A percentile compares a stretch with the other conserved stretches of the same genome.
Evolutionary conservation across 1,140 invertebrate genomes (phyloP).

Genomic region (Diploscapter pachys): DNA sequence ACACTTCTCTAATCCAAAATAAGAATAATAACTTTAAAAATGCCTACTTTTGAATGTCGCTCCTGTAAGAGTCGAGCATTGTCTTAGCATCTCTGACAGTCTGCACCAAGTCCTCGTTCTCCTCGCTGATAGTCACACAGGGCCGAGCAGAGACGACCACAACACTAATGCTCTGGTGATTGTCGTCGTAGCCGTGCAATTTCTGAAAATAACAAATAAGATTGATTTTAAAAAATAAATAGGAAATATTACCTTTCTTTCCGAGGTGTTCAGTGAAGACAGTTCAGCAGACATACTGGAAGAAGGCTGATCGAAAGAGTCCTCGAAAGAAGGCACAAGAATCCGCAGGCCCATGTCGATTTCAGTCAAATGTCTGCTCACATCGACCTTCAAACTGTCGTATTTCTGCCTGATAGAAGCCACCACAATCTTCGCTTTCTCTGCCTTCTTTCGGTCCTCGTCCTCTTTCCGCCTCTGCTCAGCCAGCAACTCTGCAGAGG

Average conservation of each 20-base stretch:
- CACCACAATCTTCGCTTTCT: background rate
- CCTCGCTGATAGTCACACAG: background rate
- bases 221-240: background rate
- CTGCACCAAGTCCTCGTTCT: background rate
- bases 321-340: slow-evolving; percentile 19
- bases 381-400: slow-evolving; percentile 8
- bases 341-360: slow-evolving; percentile 3
- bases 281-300: background rate
- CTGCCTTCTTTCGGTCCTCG: background rate
- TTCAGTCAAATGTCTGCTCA: slow-evolving; percentile 2
- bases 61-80: background rate
- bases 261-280: too few species aligned
- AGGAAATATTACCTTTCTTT: background rate
- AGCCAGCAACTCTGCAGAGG: slow-evolving; percentile 4
- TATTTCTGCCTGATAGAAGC: background rate
- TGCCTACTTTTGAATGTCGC: too few species aligned
- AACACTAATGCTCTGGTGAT: background rate
- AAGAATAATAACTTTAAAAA: background rate
- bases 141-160: background rate
- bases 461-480: background rate
- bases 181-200: background rate
- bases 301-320: background rate
- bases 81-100: slow-evolving; percentile 1
- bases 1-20: background rate
- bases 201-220: background rate